Evolutionary conservation across 2,113 vertebrate species (phyloP).

Genomic region (Coryphaenoides rupestris): DNA sequence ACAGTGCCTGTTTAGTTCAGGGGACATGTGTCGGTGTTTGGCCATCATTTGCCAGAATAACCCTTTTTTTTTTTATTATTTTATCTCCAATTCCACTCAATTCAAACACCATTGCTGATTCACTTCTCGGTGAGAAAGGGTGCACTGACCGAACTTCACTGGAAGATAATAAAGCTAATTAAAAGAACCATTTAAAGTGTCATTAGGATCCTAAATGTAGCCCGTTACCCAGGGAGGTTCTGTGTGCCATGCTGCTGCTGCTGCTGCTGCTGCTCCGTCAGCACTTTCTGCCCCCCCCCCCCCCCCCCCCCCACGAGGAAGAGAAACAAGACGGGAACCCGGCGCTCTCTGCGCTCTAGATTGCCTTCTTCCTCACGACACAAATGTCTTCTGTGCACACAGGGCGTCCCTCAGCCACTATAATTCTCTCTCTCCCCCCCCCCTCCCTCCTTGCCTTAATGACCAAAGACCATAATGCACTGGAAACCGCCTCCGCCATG

Average conservation of each 20-base stretch:
- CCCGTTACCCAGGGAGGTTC: background rate
- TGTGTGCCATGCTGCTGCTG: conserved; percentile 8
- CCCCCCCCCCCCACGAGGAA: background rate
- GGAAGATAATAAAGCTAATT: background rate
- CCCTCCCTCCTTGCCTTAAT: conserved; percentile 24
- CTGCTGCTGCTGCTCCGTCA: conserved; percentile 15
- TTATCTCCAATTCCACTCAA: background rate
- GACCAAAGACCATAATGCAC: conserved; percentile 69
- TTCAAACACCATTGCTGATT: background rate
- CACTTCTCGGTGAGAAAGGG: background rate
- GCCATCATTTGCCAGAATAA: background rate
- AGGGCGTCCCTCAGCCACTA: conserved; percentile 5
- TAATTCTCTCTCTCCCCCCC: conserved; percentile 11
- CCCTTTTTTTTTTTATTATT: background rate
- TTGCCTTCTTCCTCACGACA: conserved; percentile 8
- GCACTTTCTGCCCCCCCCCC: background rate
- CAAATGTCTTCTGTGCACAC: background rate
- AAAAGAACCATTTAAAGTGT: too few species aligned
- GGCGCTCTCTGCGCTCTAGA: conserved; percentile 11
- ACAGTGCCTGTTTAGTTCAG: background rate
- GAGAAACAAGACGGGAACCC: conserved; percentile 18
- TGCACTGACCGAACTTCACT: background rate
- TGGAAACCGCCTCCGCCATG: conserved; percentile 56
- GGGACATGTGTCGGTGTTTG: background rate
- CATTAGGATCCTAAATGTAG: too few species aligned